Percentiles rank a stretch among this genome's conserved stretches.
phyloP scores from a whole-genome alignment of 2,797 vertebrate species.

The Lacerta agilis region DNA sequence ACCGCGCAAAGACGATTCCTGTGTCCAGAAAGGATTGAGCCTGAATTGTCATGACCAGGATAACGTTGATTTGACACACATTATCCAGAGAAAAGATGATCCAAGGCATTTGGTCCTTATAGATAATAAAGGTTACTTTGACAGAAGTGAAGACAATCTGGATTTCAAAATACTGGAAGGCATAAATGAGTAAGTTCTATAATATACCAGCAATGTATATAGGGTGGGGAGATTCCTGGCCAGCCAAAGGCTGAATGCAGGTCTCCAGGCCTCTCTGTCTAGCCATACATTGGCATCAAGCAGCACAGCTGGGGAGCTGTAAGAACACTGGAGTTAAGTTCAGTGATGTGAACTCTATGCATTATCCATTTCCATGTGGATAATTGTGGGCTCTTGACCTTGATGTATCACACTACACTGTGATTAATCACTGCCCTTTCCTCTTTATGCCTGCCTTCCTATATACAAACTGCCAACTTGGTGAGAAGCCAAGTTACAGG shows the following conservation, averaged over 20 bases:
- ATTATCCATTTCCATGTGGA: too few species aligned
- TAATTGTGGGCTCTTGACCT: not conserved
- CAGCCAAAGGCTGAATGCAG: too few species aligned
- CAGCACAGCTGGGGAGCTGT: too few species aligned
- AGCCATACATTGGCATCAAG: too few species aligned
- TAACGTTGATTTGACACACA: conserved; percentile 81
- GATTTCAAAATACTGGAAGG: conserved; percentile 93
- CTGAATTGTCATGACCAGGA: conserved; percentile 80
- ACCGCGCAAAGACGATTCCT: conserved; percentile 88
- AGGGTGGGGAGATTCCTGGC: not conserved
- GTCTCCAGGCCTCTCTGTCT: too few species aligned
- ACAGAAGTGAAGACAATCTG: conserved; percentile 93
- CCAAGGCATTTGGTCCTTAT: conserved; percentile 87
- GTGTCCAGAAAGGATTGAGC: conserved; percentile 78
- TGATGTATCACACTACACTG: not conserved
- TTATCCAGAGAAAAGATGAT: conserved; percentile 85
- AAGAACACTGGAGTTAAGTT: too few species aligned
- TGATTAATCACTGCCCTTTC: not conserved
- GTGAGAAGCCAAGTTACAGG: too few species aligned
- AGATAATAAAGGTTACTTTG: conserved; percentile 92
- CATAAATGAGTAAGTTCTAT: conserved; percentile 91
- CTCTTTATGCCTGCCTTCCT: not conserved
- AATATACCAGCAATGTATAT: not conserved
- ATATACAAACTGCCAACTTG: not conserved
- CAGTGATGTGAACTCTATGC: too few species aligned